Percentiles rank a stretch among this genome's conserved stretches.
phyloP scores from a whole-genome alignment of 2,888 invertebrate genomes.

The Hyles lineata region DNA sequence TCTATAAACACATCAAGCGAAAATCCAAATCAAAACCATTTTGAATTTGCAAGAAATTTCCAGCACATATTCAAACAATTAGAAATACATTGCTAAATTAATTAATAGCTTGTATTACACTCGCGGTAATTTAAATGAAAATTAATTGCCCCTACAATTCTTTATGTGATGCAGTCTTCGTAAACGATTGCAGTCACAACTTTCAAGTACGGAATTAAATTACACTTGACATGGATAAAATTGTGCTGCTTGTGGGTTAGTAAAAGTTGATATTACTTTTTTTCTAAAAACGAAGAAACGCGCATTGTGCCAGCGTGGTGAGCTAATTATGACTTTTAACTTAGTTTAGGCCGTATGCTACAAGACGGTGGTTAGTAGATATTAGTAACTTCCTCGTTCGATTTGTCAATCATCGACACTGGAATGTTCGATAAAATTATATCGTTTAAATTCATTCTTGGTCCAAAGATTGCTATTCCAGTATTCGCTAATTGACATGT shows the following conservation, averaged over 20 bases:
- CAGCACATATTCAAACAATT: not conserved
- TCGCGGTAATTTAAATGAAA: slow-evolving; percentile 5
- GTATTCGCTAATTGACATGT: not conserved
- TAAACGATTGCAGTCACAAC: slow-evolving; percentile 4
- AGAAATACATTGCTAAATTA: slow-evolving; percentile 13
- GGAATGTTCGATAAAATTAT: too few species aligned
- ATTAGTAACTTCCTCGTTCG: too few species aligned
- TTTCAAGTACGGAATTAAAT: slow-evolving; percentile 21
- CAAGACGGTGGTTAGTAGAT: too few species aligned
- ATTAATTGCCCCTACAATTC: slow-evolving; percentile 5
- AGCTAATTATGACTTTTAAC: too few species aligned
- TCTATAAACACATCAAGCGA: too few species aligned
- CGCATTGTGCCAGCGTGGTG: too few species aligned
- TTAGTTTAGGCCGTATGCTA: too few species aligned
- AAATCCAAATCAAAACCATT: too few species aligned
- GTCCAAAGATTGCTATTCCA: not conserved
- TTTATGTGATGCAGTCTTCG: slow-evolving; percentile 5
- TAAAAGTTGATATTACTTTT: slow-evolving; percentile 13
- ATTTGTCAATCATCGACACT: too few species aligned
- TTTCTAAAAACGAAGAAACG: not conserved
- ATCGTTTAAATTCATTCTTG: too few species aligned
- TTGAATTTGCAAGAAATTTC: not conserved
- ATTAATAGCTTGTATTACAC: slow-evolving; percentile 26
- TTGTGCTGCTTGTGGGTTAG: not conserved
- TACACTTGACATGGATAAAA: slow-evolving; percentile 21